Percentiles rank a stretch among this genome's conserved stretches.
These are phyloP conservation scores for Micropoecilia bifurca DNA, from an alignment of 2,797 vertebrate species.

Conservation along the genomic window DNA sequence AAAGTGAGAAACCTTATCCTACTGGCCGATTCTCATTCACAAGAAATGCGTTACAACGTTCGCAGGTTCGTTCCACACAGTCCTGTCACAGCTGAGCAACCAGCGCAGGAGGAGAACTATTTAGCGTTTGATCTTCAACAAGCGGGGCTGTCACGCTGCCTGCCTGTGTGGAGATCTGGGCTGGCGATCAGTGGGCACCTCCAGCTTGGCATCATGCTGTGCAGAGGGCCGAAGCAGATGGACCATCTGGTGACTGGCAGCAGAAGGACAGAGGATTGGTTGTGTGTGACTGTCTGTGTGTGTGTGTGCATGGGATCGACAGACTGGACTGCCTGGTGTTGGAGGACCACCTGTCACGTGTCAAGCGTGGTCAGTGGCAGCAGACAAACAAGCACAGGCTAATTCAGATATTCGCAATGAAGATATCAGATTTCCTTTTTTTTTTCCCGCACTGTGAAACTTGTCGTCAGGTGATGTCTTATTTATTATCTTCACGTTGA, in stretches of 20 bases:
- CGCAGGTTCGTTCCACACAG: constrained; percentile 21
- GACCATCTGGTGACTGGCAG: constrained; percentile 78
- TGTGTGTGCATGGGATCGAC: constrained; percentile 37
- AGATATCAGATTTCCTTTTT: not conserved
- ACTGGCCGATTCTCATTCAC: constrained; percentile 22
- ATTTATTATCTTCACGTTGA: not conserved
- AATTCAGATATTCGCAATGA: constrained; percentile 19
- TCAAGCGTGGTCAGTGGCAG: constrained; percentile 58
- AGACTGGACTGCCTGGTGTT: constrained; percentile 46
- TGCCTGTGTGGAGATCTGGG: constrained; percentile 60
- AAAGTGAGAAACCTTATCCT: constrained; percentile 17
- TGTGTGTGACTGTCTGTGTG: constrained; percentile 34
- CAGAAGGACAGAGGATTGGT: constrained; percentile 57
- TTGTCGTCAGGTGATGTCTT: not conserved
- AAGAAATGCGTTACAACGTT: constrained; percentile 27
- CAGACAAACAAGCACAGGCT: constrained; percentile 24
- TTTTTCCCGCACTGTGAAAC: not conserved
- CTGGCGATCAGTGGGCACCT: constrained; percentile 72
- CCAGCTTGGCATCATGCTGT: constrained; percentile 64
- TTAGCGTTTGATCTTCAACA: constrained; percentile 66
- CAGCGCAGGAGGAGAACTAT: constrained; percentile 37
- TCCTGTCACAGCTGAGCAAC: constrained; percentile 39
- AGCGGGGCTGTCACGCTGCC: constrained; percentile 49
- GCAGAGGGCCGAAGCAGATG: constrained; percentile 78
- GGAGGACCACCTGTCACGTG: constrained; percentile 79